Evolutionary conservation across 2,888 invertebrate species (phyloP).

Genomic region (Brachynemurus nebulosus): DNA sequence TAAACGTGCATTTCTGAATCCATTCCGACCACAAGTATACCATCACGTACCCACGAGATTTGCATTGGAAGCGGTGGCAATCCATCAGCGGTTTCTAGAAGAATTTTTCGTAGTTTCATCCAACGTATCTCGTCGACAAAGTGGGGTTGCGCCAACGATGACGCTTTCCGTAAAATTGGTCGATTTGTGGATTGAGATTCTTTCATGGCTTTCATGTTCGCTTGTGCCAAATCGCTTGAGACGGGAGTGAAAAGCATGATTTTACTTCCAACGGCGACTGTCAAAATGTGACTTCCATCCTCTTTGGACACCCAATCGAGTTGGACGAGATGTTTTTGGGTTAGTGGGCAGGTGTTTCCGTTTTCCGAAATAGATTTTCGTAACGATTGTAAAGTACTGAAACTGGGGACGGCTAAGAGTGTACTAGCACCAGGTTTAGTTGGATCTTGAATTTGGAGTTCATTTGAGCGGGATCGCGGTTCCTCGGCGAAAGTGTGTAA

Average conservation of each 20-base stretch:
- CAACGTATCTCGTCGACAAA: constrained; percentile 89
- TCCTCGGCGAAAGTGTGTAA: constrained; percentile 73
- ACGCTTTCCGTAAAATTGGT: constrained; percentile 78
- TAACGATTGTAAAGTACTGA: constrained; percentile 76
- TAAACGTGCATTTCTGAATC: constrained; percentile 99
- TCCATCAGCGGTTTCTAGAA: constrained; percentile 86
- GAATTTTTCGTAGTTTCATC: constrained; percentile 89
- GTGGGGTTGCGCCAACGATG: constrained; percentile 77
- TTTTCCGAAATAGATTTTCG: constrained; percentile 81
- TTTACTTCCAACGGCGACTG: constrained; percentile 89
- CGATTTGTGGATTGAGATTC: constrained; percentile 72
- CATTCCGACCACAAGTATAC: constrained; percentile 96
- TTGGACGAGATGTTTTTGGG: constrained; percentile 87
- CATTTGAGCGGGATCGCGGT: constrained; percentile 32
- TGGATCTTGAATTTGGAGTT: constrained; percentile 24
- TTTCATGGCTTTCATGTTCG: constrained; percentile 56
- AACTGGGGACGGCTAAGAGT: constrained; percentile 76
- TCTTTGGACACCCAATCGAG: constrained; percentile 99
- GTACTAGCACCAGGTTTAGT: constrained; percentile 26
- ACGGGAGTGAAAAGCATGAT: constrained; percentile 87
- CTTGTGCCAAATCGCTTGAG: constrained; percentile 87
- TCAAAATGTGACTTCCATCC: constrained; percentile 94
- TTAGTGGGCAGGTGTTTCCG: constrained; percentile 79
- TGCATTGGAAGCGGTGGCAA: constrained; percentile 96
- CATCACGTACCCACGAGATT: constrained; percentile 97